Percentiles rank a stretch among this genome's conserved stretches.
These are phyloP conservation scores for Busseola fusca DNA, from an alignment of 2,888 invertebrate species.

Conservation along the genomic window DNA sequence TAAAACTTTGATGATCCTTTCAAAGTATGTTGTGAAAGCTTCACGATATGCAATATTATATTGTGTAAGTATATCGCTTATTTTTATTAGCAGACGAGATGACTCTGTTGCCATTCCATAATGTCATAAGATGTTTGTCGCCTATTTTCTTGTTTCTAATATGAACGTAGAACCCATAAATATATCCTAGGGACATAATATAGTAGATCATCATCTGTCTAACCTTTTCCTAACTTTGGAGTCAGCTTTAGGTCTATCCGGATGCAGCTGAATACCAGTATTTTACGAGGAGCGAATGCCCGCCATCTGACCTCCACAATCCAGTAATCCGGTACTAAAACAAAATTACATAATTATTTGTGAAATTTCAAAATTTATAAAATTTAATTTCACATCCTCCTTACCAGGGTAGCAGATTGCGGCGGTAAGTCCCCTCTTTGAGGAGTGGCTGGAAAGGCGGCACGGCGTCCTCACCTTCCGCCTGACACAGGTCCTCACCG, in stretches of 20 bases:
- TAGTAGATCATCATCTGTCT: background rate
- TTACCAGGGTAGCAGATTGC: too few relatives aligned
- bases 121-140: background rate
- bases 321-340: too few relatives aligned
- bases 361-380: background rate
- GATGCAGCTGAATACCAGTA: too few relatives aligned
- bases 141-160: background rate
- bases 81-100: background rate
- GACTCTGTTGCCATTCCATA: background rate
- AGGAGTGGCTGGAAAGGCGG: too few relatives aligned
- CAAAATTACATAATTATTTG: background rate
- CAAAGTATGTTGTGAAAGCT: constrained; percentile 8
- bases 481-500: too few relatives aligned
- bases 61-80: background rate
- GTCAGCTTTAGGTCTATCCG: too few relatives aligned
- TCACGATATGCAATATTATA: background rate
- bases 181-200: background rate
- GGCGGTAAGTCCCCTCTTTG: too few relatives aligned
- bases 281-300: too few relatives aligned
- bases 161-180: background rate
- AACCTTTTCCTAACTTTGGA: too few relatives aligned
- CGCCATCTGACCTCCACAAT: too few relatives aligned
- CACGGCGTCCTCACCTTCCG: too few relatives aligned
- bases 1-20: constrained; percentile 24
- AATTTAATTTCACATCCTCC: too few relatives aligned